Base-by-base conservation (phyloP, 2,113 vertebrate genomes). In the Anarrhichthys ocellatus region DNA sequence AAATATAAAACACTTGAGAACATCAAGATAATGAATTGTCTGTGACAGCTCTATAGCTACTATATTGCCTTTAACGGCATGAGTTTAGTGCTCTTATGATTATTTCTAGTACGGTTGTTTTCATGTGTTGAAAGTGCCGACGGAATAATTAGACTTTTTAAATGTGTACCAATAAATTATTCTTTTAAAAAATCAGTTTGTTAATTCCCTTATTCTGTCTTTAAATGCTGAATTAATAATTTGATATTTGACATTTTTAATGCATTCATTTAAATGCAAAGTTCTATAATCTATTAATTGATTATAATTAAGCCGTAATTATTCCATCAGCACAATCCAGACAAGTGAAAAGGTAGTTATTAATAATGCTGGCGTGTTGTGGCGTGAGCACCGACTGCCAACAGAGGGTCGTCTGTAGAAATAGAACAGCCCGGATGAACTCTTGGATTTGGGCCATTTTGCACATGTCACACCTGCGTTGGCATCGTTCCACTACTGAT, bases 191-290 rank as follows among this genome's bases (percentile, higher is more conserved):
- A 42, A 34, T 61, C 29, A 38, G 36, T 63, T 13, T 11, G 24
- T 22, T 9, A 32, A 18, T 76, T 70, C 46, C 32, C 34, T 44
- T 67, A 32, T 67, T 72, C 32, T 44, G 34, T 66, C 27, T 48
- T 2, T 32, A 52, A 54, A 74, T 73, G 20, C 27, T 54, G 38
- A 70, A 52, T 71, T 34, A 72, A 72, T 77, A 62, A 65, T 66
- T 15, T 38, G 50, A 71, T 65, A 75, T 34, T 27, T 79, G 46
- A 84, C 38, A 44, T 24, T 70, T 70, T 56, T 86, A 80, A 81
- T 77, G 24, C 40, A 48, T 44, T 68, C 2, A 56, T 86, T 74
- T 82, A 86, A 78, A 82, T 82, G 84, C 73, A 77, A 56, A 76
- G 42, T 32, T 3, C 29, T 32, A 32, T 32, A 40, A 22, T 84